Base-by-base conservation (phyloP, 2,113 vertebrate genomes). In the Pterocles burchelli region DNA sequence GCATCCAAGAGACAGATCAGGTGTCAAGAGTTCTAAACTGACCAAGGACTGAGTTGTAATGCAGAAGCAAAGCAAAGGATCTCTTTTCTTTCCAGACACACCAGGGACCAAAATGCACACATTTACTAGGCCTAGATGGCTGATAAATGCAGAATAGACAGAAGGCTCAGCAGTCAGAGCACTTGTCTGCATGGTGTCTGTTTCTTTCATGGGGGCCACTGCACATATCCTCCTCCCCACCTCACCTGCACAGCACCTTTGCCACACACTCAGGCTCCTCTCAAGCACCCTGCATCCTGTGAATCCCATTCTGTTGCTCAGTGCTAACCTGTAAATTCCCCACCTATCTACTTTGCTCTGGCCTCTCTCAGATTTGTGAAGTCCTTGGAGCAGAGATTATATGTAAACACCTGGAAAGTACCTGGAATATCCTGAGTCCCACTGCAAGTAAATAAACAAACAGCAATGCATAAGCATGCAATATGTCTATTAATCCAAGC, bases 391-490 rank as follows among this genome's bases (percentile, higher is more conserved):
- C 11, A 93, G 24, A 59, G 74, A 45, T 58, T 58, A 75, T 7
- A 70, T 9, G 1, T 62, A 73, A 88, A 26, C 33, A 76, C 29
- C 29, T 82, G 79, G 79, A 83, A 93, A 91, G 57, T 20, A 88
- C 68, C 80, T 77, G 85, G 71, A 85, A 89, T 46, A 79, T 29
- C 63, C 70, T 0, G 0, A 88, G 46, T 54, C 25, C 49, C 49
- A 49, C 17, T 78, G 41, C 25, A 92, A 81, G 59, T 77, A 93
- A 90, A 80, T 36, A 85, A 87, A 89, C n/a, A 76, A 91, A 89
- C 28, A 89, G 45, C n/a, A 93, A 25, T 9, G 4, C 38, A n/a
- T 46, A 71, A 63, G 34, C 25, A 88, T 1, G 5, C 18, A 33
- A 45, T 8, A 33, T 3, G 4, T 17, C 9, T 24, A 70, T 48